Evolutionary conservation across 1,140 invertebrate genomes (phyloP).

Genomic region (Drosophila pseudoobscura): DNA sequence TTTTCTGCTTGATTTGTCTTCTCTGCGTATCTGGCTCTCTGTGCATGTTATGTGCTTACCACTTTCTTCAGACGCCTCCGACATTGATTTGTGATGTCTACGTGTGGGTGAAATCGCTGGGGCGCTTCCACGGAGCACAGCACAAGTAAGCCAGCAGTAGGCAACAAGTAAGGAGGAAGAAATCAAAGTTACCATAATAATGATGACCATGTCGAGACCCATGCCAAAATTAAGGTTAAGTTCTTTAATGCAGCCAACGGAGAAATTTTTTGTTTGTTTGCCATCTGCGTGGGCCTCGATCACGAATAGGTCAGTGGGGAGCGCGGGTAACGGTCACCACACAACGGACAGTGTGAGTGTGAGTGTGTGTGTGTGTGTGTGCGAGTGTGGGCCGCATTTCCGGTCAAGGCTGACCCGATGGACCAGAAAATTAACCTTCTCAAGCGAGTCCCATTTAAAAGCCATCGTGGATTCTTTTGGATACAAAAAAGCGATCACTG

Average conservation of each 20-base stretch:
- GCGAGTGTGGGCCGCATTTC: conserved; percentile 16
- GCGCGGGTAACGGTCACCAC: not conserved
- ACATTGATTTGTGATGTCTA: not conserved
- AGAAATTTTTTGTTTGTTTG: conserved; percentile 30
- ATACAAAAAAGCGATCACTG: not conserved
- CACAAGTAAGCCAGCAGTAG: not conserved
- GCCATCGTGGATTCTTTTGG: too few relatives aligned
- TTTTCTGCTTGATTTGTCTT: conserved; percentile 23
- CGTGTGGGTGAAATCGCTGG: conserved; percentile 45
- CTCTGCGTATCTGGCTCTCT: not conserved
- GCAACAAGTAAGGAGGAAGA: conserved; percentile 6
- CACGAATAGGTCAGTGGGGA: too few relatives aligned
- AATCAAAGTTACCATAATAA: conserved; percentile 49
- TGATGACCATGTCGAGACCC: conserved; percentile 23
- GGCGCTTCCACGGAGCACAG: not conserved
- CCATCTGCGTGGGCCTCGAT: conserved; percentile 21
- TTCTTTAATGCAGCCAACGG: conserved; percentile 52
- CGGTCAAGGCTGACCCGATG: conserved; percentile 48
- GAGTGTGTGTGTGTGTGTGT: too few relatives aligned
- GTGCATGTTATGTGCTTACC: conserved; percentile 15
- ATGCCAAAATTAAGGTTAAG: conserved; percentile 55
- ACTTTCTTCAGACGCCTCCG: conserved; percentile 27
- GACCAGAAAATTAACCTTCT: conserved; percentile 37
- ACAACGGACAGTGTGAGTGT: too few relatives aligned
- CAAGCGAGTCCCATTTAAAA: too few relatives aligned